Conservation (phyloP, 2,113 vertebrate species). For the Eupsittula cactorum region DNA sequence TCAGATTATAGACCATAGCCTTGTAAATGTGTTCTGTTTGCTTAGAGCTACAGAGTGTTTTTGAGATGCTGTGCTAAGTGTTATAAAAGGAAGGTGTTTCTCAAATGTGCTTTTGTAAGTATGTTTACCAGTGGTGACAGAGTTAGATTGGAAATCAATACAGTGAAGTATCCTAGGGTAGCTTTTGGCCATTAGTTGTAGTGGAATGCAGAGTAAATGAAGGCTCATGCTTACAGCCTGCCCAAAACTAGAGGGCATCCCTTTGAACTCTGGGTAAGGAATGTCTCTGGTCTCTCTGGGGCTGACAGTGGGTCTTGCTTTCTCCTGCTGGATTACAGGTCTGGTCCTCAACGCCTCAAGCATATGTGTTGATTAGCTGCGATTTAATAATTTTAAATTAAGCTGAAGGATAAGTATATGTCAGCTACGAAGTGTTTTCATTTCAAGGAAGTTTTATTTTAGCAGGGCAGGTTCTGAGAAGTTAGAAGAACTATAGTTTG, state of each 20-base stretch:
- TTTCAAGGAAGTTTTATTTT: slow-evolving; percentile 29
- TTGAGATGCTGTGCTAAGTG: neutral
- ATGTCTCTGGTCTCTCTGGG: neutral
- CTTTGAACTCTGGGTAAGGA: neutral
- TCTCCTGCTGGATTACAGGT: neutral
- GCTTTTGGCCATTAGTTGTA: slow-evolving; percentile 8
- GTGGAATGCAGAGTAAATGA: neutral
- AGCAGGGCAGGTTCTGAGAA: neutral
- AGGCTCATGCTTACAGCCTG: neutral
- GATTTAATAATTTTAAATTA: slow-evolving; percentile 7
- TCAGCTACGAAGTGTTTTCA: neutral
- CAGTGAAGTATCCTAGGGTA: neutral
- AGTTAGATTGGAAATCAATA: neutral
- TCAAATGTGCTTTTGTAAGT: neutral
- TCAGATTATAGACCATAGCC: rapidly evolving
- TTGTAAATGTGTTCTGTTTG: neutral
- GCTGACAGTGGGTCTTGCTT: neutral
- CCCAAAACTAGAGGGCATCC: neutral
- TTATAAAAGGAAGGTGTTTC: neutral
- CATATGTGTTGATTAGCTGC: neutral
- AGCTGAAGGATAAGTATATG: neutral
- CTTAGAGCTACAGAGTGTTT: neutral
- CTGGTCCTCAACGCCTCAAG: neutral
- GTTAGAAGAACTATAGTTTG: slow-evolving; percentile 6
- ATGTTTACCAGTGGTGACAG: neutral